Percentiles rank a stretch among this genome's conserved stretches.
Conservation (phyloP, 1,140 invertebrate genomes). For the Akabosia matsudoensis region DNA sequence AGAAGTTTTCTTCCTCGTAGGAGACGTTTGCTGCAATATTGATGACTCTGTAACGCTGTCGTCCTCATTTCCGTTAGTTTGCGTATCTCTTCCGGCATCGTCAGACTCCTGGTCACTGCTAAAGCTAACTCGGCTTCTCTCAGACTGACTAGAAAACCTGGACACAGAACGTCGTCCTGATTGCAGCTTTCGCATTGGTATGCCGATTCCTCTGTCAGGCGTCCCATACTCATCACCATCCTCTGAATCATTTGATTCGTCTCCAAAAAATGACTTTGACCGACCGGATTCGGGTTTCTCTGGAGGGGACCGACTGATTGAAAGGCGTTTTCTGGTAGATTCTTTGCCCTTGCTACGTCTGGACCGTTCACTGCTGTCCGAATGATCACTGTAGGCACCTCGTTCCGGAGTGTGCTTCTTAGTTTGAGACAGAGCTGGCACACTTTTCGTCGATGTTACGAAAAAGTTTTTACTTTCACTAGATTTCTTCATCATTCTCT, state of each 20-base stretch:
- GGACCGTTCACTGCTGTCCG: neutral
- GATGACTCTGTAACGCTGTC: neutral
- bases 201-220: neutral
- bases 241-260: neutral
- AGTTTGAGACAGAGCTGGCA: no score
- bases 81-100: neutral
- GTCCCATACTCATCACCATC: neutral
- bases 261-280: neutral
- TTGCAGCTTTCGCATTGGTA: neutral
- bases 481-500: no score
- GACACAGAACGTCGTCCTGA: neutral
- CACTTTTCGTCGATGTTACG: no score
- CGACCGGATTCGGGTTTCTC: neutral
- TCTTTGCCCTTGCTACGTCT: neutral
- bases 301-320: neutral
- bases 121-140: neutral
- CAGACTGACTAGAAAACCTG: neutral
- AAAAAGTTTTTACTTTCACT: no score
- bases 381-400: no score
- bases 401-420: no score
- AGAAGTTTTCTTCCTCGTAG: constrained; percentile 28
- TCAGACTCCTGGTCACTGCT: neutral
- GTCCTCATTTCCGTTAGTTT: neutral
- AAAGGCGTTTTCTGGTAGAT: neutral
- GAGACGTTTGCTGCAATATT: neutral